Base-by-base conservation (phyloP, 2,797 vertebrate species). In the Cheirogaleus major region DNA sequence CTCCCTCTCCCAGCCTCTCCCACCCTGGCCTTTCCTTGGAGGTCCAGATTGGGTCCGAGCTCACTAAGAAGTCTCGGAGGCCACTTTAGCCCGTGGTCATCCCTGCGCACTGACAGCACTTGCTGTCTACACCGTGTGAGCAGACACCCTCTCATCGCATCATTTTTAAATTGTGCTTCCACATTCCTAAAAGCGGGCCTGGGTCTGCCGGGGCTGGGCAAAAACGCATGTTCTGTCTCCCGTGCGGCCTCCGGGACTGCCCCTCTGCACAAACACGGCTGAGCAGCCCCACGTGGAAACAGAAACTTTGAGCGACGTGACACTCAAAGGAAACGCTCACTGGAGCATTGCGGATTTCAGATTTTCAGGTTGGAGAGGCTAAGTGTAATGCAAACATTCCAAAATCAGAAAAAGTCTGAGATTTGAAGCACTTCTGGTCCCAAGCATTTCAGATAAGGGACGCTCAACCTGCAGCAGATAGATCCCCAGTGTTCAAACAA, bases 101-200 rank as follows among this genome's bases (percentile, higher is more conserved):
- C 50, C 52, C 48, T 20, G 7, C 2, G 18, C 8, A 17, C 52
- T 0, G 8, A 2, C 5, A 0, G 5, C 23, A 7, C 45, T 67
- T 27, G 2, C 18, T 27, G 2, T 43, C 65, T 35, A 22, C 22
- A 13, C 9, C 2, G 0, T 5, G 11, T 52, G 52, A 88, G 45
- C 0, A 59, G 61, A 27, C 2, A n/a, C 5, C 9, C 32, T 76
- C 69, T 7, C 18, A 23, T 1, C 0, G 0, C 63, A 38, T 35
- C 23, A 35, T 41, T 73, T 27, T n/a, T 50, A 32, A 27, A 35
- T 5, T 45, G 50, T 32, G 12, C 11, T 38, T 63, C 57, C 23
- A 1, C 0, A 0, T 27, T 83, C 30, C 76, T 57, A 8, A 38
- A 45, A 13, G 23, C 20, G 59, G 5, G 1, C 18, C 30, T 67